Percentiles rank a stretch among this genome's conserved stretches.
Conservation (phyloP, 1,140 invertebrate species). For the Hyles euphorbiae region DNA sequence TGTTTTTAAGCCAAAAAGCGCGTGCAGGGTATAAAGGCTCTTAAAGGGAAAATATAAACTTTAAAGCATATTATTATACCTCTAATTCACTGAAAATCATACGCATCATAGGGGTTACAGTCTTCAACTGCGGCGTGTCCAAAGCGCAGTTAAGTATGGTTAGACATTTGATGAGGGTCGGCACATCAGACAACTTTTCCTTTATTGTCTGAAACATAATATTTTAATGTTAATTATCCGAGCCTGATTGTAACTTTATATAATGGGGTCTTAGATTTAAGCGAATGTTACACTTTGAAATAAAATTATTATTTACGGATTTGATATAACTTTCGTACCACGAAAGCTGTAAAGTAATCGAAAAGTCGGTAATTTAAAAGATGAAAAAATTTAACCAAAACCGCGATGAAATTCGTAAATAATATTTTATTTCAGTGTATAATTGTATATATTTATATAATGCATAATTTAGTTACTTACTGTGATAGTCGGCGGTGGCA, state of each 20-base stretch:
- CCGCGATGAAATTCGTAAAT: too few relatives aligned
- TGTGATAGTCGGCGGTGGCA: conserved; percentile 23
- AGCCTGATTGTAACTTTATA: too few relatives aligned
- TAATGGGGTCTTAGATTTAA: too few relatives aligned
- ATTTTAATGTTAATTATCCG: background rate
- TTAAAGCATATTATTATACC: conserved; percentile 24
- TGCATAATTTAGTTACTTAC: conserved; percentile 30
- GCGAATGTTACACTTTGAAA: background rate
- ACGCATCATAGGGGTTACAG: conserved; percentile 57
- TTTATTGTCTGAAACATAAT: conserved; percentile 44
- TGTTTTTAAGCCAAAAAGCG: too few relatives aligned
- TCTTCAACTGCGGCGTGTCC: conserved; percentile 62
- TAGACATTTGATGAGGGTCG: conserved; percentile 65
- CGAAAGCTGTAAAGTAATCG: too few relatives aligned
- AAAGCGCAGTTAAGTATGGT: conserved; percentile 62
- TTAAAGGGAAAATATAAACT: too few relatives aligned
- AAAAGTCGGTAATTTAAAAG: too few relatives aligned
- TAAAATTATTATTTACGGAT: background rate
- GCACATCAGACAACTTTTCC: conserved; percentile 57
- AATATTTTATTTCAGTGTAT: too few relatives aligned
- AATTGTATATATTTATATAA: too few relatives aligned
- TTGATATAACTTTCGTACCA: background rate
- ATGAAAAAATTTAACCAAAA: too few relatives aligned
- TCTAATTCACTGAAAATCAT: conserved; percentile 70
- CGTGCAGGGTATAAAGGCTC: too few relatives aligned